phyloP scores from a whole-genome alignment of 2,797 vertebrate species.

The Otolemur crassicaudatus region DNA sequence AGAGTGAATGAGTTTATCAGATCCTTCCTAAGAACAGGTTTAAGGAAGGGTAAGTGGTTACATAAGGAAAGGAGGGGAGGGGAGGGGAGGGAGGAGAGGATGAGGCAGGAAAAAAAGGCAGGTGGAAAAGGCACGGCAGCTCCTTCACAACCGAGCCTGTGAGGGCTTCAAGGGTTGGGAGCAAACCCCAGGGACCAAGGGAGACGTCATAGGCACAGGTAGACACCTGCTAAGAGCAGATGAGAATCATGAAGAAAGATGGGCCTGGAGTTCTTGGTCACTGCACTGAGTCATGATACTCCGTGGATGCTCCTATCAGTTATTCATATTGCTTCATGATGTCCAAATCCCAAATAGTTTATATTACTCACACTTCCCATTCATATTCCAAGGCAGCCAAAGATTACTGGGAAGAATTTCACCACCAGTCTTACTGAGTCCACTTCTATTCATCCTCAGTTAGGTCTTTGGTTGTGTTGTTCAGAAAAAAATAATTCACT shows the following conservation, averaged over 20 bases:
- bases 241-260: not conserved
- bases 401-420: not conserved
- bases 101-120: not conserved
- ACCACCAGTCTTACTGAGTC: not conserved
- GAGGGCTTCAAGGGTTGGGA: not conserved
- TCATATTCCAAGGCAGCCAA: not conserved
- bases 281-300: not conserved
- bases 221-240: not conserved
- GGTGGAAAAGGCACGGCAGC: rapidly evolving
- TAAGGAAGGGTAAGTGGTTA: not conserved
- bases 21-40: slow-evolving; percentile 58
- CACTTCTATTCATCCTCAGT: not conserved
- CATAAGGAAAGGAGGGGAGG: not conserved
- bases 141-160: not conserved
- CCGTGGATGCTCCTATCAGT: not conserved
- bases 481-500: not conserved
- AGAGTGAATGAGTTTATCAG: slow-evolving; percentile 57
- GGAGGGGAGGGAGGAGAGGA: not conserved
- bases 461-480: not conserved
- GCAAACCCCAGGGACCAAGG: not conserved
- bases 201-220: not conserved
- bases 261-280: not conserved
- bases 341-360: not conserved
- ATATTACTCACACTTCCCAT: not conserved
- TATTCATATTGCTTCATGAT: not conserved